Evolutionary conservation across 1,140 invertebrate genomes (phyloP), one percentile per base, ranked within the genome.

Genomic region (Tetranychus cinnabarinus): DNA sequence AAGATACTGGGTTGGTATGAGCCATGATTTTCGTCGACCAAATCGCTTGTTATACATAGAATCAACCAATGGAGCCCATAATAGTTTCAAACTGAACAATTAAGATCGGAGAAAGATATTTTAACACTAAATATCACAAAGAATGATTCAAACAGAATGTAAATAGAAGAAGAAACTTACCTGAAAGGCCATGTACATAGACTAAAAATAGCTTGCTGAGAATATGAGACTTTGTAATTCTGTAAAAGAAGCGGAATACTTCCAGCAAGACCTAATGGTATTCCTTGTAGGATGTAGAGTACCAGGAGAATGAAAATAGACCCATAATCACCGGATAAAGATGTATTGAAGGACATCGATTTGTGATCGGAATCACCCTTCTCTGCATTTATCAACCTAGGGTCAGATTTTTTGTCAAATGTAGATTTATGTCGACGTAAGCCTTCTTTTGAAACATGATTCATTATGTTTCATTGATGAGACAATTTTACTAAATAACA

Each of bases 41-140:
- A 97, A 85, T 64, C 76, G 75, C 33, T 76, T 71, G 47, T 81
- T 80, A 72, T 86, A 97, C 33, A 93, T 69, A 0, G 90, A 85
- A 73, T 99, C 96, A 2, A 98, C 91, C 67, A 98, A 80, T 1
- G 95, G 95, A 3, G 95, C 96, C 96, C 95, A 99, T 52, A 99
- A 70, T 36, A 98, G 73, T 75, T 99, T 99, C 23, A 98, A 75
- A 72, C 88, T 52, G 10, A 5, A n/a, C 23, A 52, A 52, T n/a
- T n/a, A 2, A 23, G 39, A 52, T 10, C 23, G 2, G 50, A 52
- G 6, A 52, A 34, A 54, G 10, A 42, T 6, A 42, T 10, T 6
- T 6, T 0, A 42, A 10, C 5, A 6, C 5, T 10, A 42, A 42
- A 42, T 10, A 42, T 6, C 10, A 6, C 10, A 42, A 42, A 12